Conservation (phyloP, 1,140 invertebrate species). For the Drosophila rhopaloa region DNA sequence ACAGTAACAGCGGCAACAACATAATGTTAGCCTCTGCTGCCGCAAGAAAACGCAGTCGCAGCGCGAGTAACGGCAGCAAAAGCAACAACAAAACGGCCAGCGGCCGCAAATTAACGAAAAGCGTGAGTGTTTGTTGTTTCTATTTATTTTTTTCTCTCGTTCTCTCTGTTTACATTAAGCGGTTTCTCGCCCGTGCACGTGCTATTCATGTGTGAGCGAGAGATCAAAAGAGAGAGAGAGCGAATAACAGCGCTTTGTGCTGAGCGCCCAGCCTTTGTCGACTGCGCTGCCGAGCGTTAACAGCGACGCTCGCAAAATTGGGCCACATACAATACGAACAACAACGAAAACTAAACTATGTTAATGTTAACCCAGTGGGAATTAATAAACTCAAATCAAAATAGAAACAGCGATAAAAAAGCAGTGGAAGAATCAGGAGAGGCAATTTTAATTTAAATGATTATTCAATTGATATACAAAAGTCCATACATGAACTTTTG, state of each 20-base stretch:
- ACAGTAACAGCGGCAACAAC: slow-evolving; percentile 31
- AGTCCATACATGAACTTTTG: too few species aligned
- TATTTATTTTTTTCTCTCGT: slow-evolving; percentile 26
- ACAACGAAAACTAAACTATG: slow-evolving; percentile 8
- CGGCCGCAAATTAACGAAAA: slow-evolving; percentile 75
- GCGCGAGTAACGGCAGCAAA: slow-evolving; percentile 70
- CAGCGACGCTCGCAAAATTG: slow-evolving; percentile 42
- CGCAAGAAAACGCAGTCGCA: slow-evolving; percentile 70
- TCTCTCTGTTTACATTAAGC: slow-evolving; percentile 75
- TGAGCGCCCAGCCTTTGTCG: slow-evolving; percentile 61
- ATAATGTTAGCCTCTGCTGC: slow-evolving; percentile 67
- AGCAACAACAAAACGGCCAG: slow-evolving; percentile 56
- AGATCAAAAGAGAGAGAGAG: slow-evolving; percentile 1
- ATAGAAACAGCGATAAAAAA: not conserved
- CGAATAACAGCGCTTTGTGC: slow-evolving; percentile 16
- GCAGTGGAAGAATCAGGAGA: not conserved
- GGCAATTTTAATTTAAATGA: not conserved
- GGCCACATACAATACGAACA: slow-evolving; percentile 16
- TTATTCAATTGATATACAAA: too few species aligned
- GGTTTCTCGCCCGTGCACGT: slow-evolving; percentile 59
- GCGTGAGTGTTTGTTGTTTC: slow-evolving; percentile 66
- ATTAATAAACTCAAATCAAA: not conserved
- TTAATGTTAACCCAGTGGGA: slow-evolving; percentile 48
- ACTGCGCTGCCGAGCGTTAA: slow-evolving; percentile 37
- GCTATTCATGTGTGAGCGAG: slow-evolving; percentile 32